phyloP scores from a whole-genome alignment of 1,140 invertebrate genomes.

The Drosophila equinoxialis region DNA sequence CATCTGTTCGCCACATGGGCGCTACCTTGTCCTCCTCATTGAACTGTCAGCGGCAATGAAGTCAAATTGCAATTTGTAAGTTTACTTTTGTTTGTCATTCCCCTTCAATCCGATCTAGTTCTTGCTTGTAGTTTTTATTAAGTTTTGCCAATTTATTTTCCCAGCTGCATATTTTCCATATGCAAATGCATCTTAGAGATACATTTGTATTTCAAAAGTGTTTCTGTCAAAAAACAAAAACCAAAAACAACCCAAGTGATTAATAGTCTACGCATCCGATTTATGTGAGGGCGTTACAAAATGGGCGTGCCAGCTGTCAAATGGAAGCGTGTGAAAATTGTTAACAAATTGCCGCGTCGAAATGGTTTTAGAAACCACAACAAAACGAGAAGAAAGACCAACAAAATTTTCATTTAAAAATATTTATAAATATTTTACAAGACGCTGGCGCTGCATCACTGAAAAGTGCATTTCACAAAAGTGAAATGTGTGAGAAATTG shows the following conservation, averaged over 20 bases:
- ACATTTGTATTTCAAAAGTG: constrained; percentile 35
- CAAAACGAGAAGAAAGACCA: constrained; percentile 29
- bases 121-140: constrained; percentile 33
- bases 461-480: constrained; percentile 56
- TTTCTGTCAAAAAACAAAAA: constrained; percentile 49
- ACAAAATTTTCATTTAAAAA: constrained; percentile 25
- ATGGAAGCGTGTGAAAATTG: constrained; percentile 72
- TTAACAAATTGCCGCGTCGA: constrained; percentile 79
- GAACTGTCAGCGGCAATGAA: constrained; percentile 52
- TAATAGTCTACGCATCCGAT: constrained; percentile 68
- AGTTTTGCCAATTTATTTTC: constrained; percentile 38
- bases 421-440: constrained; percentile 54
- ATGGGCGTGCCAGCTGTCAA: constrained; percentile 59
- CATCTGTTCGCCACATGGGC: constrained; percentile 66
- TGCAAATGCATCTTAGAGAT: constrained; percentile 43
- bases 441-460: constrained; percentile 28
- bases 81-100: constrained; percentile 15
- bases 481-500: constrained; percentile 75
- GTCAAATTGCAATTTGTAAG: constrained; percentile 37
- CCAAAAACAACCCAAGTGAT: constrained; percentile 37
- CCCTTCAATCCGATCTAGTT: background rate
- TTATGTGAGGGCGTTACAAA: constrained; percentile 50
- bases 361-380: constrained; percentile 55
- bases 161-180: constrained; percentile 23
- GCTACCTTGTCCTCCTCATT: constrained; percentile 60